Conservation (phyloP, 2,113 vertebrate genomes). For the Stomatorhinus ivindoensis region DNA sequence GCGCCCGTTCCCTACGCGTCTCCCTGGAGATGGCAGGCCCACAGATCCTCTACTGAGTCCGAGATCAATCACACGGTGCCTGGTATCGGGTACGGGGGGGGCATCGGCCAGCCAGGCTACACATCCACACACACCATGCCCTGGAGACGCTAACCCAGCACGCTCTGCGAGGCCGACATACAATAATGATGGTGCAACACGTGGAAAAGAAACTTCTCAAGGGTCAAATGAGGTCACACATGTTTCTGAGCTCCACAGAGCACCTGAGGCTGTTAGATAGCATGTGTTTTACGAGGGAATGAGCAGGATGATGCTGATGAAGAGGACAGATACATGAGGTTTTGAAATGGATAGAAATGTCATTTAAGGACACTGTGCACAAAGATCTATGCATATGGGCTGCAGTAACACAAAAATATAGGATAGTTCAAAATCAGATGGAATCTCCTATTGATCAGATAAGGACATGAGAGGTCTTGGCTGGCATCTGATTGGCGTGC, state of each 20-base stretch:
- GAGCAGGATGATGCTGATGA: neutral
- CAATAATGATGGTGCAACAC: neutral
- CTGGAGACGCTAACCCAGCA: constrained; percentile 62
- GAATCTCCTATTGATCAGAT: neutral
- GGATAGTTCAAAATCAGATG: neutral
- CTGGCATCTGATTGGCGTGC: neutral
- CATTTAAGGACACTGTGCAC: neutral
- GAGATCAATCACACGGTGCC: constrained; percentile 50
- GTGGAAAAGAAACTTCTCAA: neutral
- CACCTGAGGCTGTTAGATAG: neutral
- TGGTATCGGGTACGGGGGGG: constrained; percentile 51
- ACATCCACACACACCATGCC: constrained; percentile 64
- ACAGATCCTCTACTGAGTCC: constrained; percentile 59
- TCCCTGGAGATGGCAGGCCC: constrained; percentile 58
- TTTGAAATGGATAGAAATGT: neutral
- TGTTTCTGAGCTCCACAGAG: too few species aligned
- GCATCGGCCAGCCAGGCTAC: constrained; percentile 53
- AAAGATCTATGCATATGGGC: neutral
- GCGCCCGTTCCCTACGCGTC: constrained; percentile 49
- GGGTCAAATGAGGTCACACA: neutral
- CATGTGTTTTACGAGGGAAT: neutral
- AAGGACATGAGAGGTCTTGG: neutral
- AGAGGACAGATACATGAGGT: neutral
- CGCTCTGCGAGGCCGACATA: neutral
- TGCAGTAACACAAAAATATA: neutral